Evolutionary conservation across 2,113 vertebrate genomes (phyloP), one percentile per base, ranked within the genome.

Genomic region (Rattus rattus): DNA sequence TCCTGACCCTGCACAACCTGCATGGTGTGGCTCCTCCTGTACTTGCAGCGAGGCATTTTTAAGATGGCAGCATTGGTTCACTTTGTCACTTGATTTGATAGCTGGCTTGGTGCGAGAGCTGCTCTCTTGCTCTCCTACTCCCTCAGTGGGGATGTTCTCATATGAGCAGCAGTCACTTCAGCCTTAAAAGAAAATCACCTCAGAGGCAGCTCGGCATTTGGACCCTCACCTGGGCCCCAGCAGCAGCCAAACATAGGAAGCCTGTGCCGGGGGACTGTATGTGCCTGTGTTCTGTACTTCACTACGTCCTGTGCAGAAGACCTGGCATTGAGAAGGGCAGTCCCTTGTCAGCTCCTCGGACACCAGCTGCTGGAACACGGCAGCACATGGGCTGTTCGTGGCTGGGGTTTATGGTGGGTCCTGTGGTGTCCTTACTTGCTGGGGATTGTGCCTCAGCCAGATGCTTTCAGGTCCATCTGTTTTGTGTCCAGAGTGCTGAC

Each of bases 241-340:
- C 77, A 69, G 87, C 49, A n/a, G 7, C 19, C 61, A 20, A 11
- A 1, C 26, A 8, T 26, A 22, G 36, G 43, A 88, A 33, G 49
- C 26, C 2, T 10, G 28, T 22, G 36, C n/a, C 2, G n/a, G 56
- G 49, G 54, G 56, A 26, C 30, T 8, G 36, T 9, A 11, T 16
- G 0, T 10, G 70, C 52, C 87, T 61, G 54, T 43, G 86, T 43
- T 19, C 69, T 56, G 10, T 19, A 43, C 30, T 22, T 20, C 43
- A 36, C n/a, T 28, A 16, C 13, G 26, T 28, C 36, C 7, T 30
- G 49, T 17, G 20, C 36, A 39, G 69, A 73, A 52, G 80, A n/a
- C 4, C 19, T 4, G 1, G 49, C 20, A 16, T 17, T 0, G 63
- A 49, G 8, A 54, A 3, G 36, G 80, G 7, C 1, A 28, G 0